These are phyloP conservation scores for Platyscapa corneri DNA, from an alignment of 1,140 invertebrate species.

Conservation along the genomic window DNA sequence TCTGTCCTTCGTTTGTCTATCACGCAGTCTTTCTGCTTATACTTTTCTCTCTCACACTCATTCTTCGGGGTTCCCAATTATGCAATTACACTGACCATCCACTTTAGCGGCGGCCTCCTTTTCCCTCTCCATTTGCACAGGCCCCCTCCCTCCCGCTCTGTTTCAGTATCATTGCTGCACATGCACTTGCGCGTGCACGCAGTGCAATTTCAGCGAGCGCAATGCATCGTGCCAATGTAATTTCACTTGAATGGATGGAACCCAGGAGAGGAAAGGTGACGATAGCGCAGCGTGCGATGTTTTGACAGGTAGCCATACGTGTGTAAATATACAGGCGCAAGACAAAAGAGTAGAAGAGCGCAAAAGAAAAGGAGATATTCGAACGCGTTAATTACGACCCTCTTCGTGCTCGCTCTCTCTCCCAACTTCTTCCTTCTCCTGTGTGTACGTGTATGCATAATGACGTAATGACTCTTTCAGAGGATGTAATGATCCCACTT, in stretches of 20 bases:
- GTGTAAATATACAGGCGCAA: not conserved
- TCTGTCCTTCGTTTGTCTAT: not conserved
- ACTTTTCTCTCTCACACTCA: not conserved
- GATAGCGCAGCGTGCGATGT: not conserved
- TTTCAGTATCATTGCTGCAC: not conserved
- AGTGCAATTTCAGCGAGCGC: conserved; percentile 20
- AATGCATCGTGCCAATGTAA: conserved; percentile 1
- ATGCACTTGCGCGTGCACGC: conserved; percentile 26
- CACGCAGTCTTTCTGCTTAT: not conserved
- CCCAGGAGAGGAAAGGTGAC: not conserved
- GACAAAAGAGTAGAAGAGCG: not conserved
- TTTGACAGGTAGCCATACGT: conserved; percentile 29
- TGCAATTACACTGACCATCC: conserved; percentile 49
- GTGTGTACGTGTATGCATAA: conserved; percentile 41
- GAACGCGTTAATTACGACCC: conserved; percentile 47
- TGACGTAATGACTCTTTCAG: conserved; percentile 53
- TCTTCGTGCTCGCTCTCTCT: not conserved
- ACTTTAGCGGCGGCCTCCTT: conserved; percentile 26
- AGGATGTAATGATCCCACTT: conserved; percentile 46
- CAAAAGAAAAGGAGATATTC: not conserved
- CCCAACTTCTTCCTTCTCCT: not conserved
- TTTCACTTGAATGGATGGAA: conserved; percentile 21
- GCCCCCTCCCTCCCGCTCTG: conserved; percentile 12
- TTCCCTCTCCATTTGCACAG: not conserved
- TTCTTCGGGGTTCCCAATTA: conserved; percentile 43